These are phyloP conservation scores for Chaunax sp. DNA, from an alignment of 2,797 vertebrate species.

Conservation along the genomic window DNA sequence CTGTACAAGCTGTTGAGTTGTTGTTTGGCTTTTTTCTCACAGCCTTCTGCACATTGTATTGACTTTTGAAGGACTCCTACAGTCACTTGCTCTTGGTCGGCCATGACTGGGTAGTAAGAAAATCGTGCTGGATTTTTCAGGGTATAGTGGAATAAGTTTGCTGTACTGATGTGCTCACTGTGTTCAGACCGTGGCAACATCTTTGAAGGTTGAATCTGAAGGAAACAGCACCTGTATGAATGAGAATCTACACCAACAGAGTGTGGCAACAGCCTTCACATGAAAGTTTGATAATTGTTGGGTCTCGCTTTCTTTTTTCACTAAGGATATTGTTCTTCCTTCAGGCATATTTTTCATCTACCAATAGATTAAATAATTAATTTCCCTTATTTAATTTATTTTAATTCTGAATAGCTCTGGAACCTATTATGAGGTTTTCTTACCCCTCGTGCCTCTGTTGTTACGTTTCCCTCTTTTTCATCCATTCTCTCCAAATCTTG, in stretches of 20 bases:
- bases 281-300: conserved; percentile 33
- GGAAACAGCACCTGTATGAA: no score
- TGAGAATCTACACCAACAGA: no score
- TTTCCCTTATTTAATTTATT: neutral
- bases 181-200: conserved; percentile 25
- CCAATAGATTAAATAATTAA: conserved; percentile 16
- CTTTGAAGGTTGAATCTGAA: no score
- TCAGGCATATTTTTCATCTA: conserved; percentile 8
- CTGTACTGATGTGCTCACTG: conserved; percentile 23
- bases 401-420: conserved; percentile 7
- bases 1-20: conserved; percentile 41
- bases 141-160: conserved; percentile 38
- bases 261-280: conserved; percentile 36
- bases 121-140: conserved; percentile 54
- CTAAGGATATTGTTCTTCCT: conserved; percentile 8
- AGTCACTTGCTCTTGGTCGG: conserved; percentile 57
- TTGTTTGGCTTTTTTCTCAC: conserved; percentile 14
- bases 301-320: no score
- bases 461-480: conserved; percentile 20
- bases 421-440: neutral
- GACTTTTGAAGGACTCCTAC: conserved; percentile 49
- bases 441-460: conserved; percentile 7
- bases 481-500: conserved; percentile 18
- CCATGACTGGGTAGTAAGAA: conserved; percentile 52
- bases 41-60: conserved; percentile 34